phyloP scores from a whole-genome alignment of 2,113 vertebrate genomes.

The Zosterops borbonicus region DNA sequence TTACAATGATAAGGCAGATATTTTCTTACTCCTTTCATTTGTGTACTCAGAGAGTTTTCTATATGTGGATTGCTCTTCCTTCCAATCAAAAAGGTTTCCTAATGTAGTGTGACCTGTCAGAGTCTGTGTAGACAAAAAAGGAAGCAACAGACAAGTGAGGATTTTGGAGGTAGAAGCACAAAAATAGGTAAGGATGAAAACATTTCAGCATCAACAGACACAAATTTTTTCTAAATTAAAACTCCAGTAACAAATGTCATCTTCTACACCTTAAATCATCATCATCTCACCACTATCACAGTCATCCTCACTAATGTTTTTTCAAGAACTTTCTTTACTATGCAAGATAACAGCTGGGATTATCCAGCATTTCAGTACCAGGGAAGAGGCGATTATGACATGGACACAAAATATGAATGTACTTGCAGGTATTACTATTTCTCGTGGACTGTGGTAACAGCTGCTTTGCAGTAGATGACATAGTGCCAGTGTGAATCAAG shows the following conservation, averaged over 20 bases:
- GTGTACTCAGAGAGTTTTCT: background rate
- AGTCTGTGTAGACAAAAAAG: background rate
- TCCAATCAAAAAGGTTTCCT: background rate
- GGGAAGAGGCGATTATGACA: background rate
- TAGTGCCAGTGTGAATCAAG: background rate
- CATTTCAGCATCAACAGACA: background rate
- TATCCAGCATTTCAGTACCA: background rate
- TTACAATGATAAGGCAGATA: background rate
- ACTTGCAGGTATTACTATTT: background rate
- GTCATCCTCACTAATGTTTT: background rate
- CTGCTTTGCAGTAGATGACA: background rate
- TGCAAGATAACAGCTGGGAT: background rate
- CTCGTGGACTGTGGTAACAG: background rate
- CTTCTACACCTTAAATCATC: background rate
- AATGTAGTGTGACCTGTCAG: background rate
- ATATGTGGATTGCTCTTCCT: background rate
- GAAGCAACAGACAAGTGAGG: background rate
- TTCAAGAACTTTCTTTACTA: background rate
- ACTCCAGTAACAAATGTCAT: background rate
- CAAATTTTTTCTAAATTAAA: background rate
- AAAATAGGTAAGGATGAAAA: background rate
- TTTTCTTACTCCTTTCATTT: background rate
- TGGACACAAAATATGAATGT: background rate
- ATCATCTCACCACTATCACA: background rate
- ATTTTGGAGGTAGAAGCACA: background rate